Base-by-base conservation (phyloP, 2,888 invertebrate species). In the Brenthis hecate region DNA sequence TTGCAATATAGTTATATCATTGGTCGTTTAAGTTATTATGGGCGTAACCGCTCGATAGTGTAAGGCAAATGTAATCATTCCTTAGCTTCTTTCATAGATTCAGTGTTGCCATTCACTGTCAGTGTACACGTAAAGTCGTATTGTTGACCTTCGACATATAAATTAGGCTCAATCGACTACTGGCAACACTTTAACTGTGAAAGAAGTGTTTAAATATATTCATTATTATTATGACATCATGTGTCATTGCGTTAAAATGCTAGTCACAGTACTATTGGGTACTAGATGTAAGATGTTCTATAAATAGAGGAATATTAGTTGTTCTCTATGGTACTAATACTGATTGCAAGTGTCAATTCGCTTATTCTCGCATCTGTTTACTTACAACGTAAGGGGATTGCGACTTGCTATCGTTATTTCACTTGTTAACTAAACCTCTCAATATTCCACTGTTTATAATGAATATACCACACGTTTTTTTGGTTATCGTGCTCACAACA, bases 201-300 rank as follows among this genome's bases (percentile, higher is more conserved):
- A 56, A 58, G 43, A 51, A 56, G 66, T 48, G 51, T 63, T 68
- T 55, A 56, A 55, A 61, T 64, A 56, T 53, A 43, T 50, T 56
- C 48, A 51, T 50, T 61, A 60, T 66, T 68, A 62, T 67, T 71
- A 56, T 72, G 60, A 56, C 67, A 73, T 69, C 58, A 68, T 50
- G 73, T 77, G 75, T 78, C 80, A 77, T 77, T 81, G 75, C 73
- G 76, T 78, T 78, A 80, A 66, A 85, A 83, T 84, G 86, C 90
- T 91, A 91, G 91, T 91, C 91, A 91, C 85, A 86, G 86, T 87
- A 77, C 77, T 85, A 79, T 85, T 87, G 85, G 81, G 78, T 87
- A 85, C 86, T 88, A 86, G 86, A 85, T 78, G 74, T 80, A 83
- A 76, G 79, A 71, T 71, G 69, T 69, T 69, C 68, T 57, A 60